phyloP scores from a whole-genome alignment of 2,797 vertebrate species.

The Cottoperca gobio region DNA sequence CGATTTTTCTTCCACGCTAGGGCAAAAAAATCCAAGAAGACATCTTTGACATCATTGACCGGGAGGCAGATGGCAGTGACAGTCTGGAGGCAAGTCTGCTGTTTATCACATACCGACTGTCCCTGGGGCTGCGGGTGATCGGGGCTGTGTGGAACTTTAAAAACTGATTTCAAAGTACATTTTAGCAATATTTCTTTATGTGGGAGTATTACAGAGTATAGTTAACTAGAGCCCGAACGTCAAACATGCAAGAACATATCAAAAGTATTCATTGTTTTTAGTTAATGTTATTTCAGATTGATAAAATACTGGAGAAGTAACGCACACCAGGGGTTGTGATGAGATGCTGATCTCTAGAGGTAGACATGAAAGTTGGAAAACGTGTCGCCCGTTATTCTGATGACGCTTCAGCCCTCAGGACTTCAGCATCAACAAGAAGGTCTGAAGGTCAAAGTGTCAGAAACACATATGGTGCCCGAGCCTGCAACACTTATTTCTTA shows the following conservation, averaged over 20 bases:
- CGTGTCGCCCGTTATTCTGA: too few relatives aligned
- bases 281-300: neutral
- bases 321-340: too few relatives aligned
- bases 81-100: slow-evolving; percentile 87
- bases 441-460: too few relatives aligned
- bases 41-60: slow-evolving; percentile 98
- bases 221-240: neutral
- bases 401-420: too few relatives aligned
- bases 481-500: too few relatives aligned
- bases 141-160: slow-evolving; percentile 14
- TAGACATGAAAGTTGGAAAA: too few relatives aligned
- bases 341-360: too few relatives aligned
- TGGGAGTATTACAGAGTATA: neutral
- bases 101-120: slow-evolving; percentile 3
- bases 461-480: too few relatives aligned
- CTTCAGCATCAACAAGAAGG: too few relatives aligned
- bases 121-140: neutral
- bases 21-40: slow-evolving; percentile 99
- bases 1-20: slow-evolving; percentile 68
- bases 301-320: too few relatives aligned
- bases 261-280: neutral
- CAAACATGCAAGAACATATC: neutral
- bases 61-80: slow-evolving; percentile 98
- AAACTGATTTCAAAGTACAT: slow-evolving; percentile 26
- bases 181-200: slow-evolving; percentile 2